A percentile compares a stretch with the other conserved stretches of the same genome.
Conservation (phyloP, 2,888 invertebrate genomes). For the Ophonus ardosiacus region DNA sequence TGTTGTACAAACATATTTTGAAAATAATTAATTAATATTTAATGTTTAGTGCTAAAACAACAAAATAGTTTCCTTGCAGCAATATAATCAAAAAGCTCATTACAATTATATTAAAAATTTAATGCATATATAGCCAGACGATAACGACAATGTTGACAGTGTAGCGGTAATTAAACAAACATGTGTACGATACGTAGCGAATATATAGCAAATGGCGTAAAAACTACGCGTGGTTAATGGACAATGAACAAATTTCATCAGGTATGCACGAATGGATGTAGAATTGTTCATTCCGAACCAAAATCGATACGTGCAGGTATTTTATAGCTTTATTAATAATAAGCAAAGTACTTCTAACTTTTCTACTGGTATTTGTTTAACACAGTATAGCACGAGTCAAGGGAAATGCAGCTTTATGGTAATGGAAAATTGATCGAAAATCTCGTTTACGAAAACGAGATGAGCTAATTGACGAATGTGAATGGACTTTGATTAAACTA, state of each 20-base stretch:
- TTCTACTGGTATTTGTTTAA: constrained; percentile 26
- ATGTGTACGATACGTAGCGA: neutral
- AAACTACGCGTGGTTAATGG: constrained; percentile 36
- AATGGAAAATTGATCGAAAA: constrained; percentile 11
- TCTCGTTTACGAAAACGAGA: neutral
- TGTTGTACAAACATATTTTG: too few species aligned
- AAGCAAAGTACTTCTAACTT: constrained; percentile 14
- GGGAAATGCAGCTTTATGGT: constrained; percentile 1
- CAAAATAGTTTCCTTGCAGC: neutral
- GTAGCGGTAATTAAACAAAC: constrained; percentile 6
- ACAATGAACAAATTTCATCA: constrained; percentile 41
- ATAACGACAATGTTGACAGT: constrained; percentile 13
- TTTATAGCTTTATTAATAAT: constrained; percentile 46
- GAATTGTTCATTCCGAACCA: constrained; percentile 21
- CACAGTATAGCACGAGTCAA: neutral
- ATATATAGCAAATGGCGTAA: constrained; percentile 20
- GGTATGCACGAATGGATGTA: constrained; percentile 16
- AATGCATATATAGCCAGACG: neutral
- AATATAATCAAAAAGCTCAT: neutral
- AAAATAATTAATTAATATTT: too few species aligned
- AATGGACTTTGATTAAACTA: constrained; percentile 5
- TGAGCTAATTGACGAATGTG: neutral
- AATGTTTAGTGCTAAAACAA: neutral
- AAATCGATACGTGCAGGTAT: constrained; percentile 39
- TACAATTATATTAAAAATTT: neutral